phyloP scores from a whole-genome alignment of 2,113 vertebrate species.

The Solea senegalensis region DNA sequence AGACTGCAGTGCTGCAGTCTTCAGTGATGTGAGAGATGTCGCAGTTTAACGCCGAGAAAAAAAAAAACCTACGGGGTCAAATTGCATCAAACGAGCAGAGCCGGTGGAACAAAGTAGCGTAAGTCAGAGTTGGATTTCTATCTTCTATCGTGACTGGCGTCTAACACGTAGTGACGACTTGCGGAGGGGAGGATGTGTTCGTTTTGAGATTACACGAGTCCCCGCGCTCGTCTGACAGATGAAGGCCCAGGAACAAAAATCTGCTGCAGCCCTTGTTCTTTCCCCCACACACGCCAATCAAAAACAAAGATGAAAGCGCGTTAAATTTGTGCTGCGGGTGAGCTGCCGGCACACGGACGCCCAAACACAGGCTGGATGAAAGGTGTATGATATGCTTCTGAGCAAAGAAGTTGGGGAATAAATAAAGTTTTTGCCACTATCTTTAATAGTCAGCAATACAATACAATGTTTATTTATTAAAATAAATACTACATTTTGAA shows the following conservation, averaged over 20 bases:
- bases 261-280: slow-evolving; percentile 34
- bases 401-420: no score
- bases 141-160: slow-evolving; percentile 33
- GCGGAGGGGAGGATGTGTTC: slow-evolving; percentile 38
- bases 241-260: slow-evolving; percentile 20
- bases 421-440: no score
- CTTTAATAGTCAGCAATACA: no score
- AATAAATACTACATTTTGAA: no score
- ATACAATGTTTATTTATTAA: no score
- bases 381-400: no score
- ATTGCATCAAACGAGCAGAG: slow-evolving; percentile 12
- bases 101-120: neutral
- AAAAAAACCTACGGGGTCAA: slow-evolving; percentile 40
- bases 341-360: neutral
- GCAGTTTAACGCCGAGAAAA: slow-evolving; percentile 1
- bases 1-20: slow-evolving; percentile 8
- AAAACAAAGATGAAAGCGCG: slow-evolving; percentile 30
- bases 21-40: slow-evolving; percentile 13
- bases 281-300: slow-evolving; percentile 40
- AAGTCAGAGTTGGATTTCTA: slow-evolving; percentile 18
- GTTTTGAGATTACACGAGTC: slow-evolving; percentile 49
- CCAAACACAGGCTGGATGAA: neutral
- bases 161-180: slow-evolving; percentile 30
- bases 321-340: slow-evolving; percentile 17
- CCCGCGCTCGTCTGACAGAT: slow-evolving; percentile 25